Base-by-base conservation (phyloP, 2,888 invertebrate species). In the Chaetoderma sp. region DNA sequence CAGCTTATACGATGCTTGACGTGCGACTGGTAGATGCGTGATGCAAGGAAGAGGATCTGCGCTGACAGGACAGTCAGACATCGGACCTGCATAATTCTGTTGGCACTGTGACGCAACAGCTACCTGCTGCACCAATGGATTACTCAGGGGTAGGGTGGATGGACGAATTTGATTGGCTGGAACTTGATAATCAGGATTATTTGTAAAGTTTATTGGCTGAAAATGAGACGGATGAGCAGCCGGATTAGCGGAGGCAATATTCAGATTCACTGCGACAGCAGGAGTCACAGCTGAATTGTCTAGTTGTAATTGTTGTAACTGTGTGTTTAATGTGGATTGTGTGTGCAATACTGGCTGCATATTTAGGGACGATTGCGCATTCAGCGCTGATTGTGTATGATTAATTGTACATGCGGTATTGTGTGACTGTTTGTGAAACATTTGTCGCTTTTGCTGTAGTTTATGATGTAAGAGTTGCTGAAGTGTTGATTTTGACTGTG, bases 1-100 rank as follows among this genome's bases (percentile, higher is more conserved):
- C 76, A 94, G 90, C 87, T 94, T 94, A 86, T 94, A 95, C 77
- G 94, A 94, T 74, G 94, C 93, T 82, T 95, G 94, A 5, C 94
- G 88, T 50, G 94, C 88, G 90, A 94, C 92, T 81, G 93, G 93
- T 63, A 93, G 90, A 47, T 77, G 68, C 36, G 75, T 62, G 16
- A 55, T 59, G 25, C 63, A 56, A 18, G 27, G 21, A 16, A 36
- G 33, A 65, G 60, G 58, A 68, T 63, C 58, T 45, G 65, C 63
- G 5, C 55, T 65, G 27, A 56, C 58, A 36, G n/a, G n/a, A 8
- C 49, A 54, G n/a, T n/a, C n/a, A n/a, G n/a, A n/a, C n/a, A n/a
- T n/a, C n/a, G n/a, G n/a, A n/a, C n/a, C n/a, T n/a, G n/a, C n/a
- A n/a, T n/a, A n/a, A n/a, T n/a, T n/a, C n/a, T n/a, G n/a, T n/a